phyloP scores from a whole-genome alignment of 2,797 vertebrate species.

The Megalops cyprinoides region DNA sequence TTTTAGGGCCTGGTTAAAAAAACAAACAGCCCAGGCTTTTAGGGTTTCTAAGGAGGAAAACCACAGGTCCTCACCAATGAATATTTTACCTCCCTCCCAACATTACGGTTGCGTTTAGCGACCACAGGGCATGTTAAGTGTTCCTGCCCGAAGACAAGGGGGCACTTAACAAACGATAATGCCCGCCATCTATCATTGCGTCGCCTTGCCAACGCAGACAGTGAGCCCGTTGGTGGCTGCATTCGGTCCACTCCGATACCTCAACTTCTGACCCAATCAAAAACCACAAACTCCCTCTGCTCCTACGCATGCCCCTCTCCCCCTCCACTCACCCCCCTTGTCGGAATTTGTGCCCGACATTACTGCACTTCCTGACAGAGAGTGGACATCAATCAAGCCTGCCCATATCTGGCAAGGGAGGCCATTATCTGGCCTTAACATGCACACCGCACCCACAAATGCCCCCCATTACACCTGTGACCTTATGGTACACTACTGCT shows the following conservation, averaged over 20 bases:
- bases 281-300: slow-evolving; percentile 72
- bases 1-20: slow-evolving; percentile 79
- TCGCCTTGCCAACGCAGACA: slow-evolving; percentile 64
- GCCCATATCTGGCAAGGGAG: neutral
- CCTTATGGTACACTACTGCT: too few relatives aligned
- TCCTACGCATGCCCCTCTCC: slow-evolving; percentile 39
- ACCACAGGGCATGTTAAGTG: slow-evolving; percentile 84
- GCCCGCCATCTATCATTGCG: slow-evolving; percentile 72
- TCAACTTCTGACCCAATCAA: slow-evolving; percentile 66
- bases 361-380: slow-evolving; percentile 50
- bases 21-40: slow-evolving; percentile 77
- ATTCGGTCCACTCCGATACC: slow-evolving; percentile 68
- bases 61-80: slow-evolving; percentile 78
- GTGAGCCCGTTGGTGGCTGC: slow-evolving; percentile 67
- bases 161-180: slow-evolving; percentile 85
- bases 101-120: slow-evolving; percentile 75
- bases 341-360: slow-evolving; percentile 10
- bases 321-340: slow-evolving; percentile 42
- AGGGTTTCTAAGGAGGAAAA: slow-evolving; percentile 76
- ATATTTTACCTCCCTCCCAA: slow-evolving; percentile 82
- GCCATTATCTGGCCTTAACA: neutral
- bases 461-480: too few relatives aligned
- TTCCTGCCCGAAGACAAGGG: slow-evolving; percentile 78
- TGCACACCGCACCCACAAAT: too few relatives aligned
- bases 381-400: neutral